Percentiles rank a stretch among this genome's conserved stretches.
These are phyloP conservation scores for Cataglyphis altisquamis DNA, from an alignment of 2,888 invertebrate genomes.

Conservation along the genomic window DNA sequence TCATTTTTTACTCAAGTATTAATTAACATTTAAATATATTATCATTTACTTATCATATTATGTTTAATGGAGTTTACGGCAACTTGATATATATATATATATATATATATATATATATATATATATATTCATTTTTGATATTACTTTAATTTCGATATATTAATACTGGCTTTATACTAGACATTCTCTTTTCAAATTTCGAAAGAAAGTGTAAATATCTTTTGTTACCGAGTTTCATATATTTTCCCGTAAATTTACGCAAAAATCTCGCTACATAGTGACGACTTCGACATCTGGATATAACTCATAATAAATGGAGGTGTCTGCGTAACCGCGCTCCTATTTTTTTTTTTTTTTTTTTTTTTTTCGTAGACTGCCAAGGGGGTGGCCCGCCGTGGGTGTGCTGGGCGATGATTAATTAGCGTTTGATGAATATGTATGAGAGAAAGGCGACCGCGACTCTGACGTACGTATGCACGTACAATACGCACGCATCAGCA, in stretches of 20 bases:
- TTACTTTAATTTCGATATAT: not conserved
- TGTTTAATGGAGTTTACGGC: not conserved
- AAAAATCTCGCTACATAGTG: conserved; percentile 66
- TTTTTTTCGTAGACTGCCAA: conserved; percentile 63
- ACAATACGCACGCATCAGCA: conserved; percentile 14
- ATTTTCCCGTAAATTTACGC: conserved; percentile 9
- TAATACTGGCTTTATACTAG: not conserved
- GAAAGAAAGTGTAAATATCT: conserved; percentile 9
- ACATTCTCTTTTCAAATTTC: not conserved
- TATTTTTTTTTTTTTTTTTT: conserved; percentile 57
- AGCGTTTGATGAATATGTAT: conserved; percentile 86
- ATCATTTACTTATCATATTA: not conserved
- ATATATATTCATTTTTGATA: not conserved
- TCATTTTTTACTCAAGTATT: not conserved
- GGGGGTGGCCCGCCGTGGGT: conserved; percentile 78
- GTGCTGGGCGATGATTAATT: conserved; percentile 85
- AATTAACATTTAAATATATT: not conserved
- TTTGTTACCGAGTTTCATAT: conserved; percentile 6
- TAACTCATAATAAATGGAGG: conserved; percentile 72
- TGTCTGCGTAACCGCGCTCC: conserved; percentile 66
- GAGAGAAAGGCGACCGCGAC: conserved; percentile 79
- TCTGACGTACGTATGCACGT: conserved; percentile 57
- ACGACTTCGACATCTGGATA: conserved; percentile 72
- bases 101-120: not conserved
- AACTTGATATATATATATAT: not conserved